Evolutionary conservation across 1,140 invertebrate genomes (phyloP), one percentile per base, ranked within the genome.

Genomic region (Radopholus similis): DNA sequence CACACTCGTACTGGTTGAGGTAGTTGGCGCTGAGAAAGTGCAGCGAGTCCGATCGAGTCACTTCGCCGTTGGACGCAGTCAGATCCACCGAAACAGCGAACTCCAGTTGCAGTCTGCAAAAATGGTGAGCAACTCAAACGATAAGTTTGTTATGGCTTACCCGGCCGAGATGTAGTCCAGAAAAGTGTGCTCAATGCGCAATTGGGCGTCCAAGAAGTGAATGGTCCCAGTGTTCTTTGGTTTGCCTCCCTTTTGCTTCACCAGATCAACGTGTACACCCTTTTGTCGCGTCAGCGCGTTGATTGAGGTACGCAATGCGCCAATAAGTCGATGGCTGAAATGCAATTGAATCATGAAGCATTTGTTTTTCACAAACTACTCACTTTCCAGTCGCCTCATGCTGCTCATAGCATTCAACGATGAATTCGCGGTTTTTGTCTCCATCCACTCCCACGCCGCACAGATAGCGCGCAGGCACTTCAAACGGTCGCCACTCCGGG

Each of bases 21-120:
- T 73, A 67, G 62, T 82, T 79, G 1, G 81, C 76, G 70, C 83
- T 83, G 28, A 86, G 83, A 75, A 86, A 87, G 78, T 89, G 88
- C 8, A 89, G 83, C 1, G 87, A 88, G 6, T 82, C 74, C 0
- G 86, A 84, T 18, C 83, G 76, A 42, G 83, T 80, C 2, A 87
- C 87, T 73, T 88, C 84, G 11, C 88, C 88, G 83, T 89, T 89
- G 15, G 88, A 89, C 13, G 87, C 87, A 23, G 88, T 89, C 76
- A 89, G 89, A 80, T 89, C 88, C 64, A 89, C 86, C 30, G 87
- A 87, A 72, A 88, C 86, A 11, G 86, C 87, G 71, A 86, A 88
- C 77, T 88, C 84, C 11, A 88, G 76, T 77, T 87, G 83, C 15
- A 85, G 85, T 23, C 72, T 73, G 40, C 68, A 23, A 23, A 21